Percentiles rank a stretch among this genome's conserved stretches.
Evolutionary conservation across 2,888 invertebrate genomes (phyloP).

Genomic region (Timema cristinae): DNA sequence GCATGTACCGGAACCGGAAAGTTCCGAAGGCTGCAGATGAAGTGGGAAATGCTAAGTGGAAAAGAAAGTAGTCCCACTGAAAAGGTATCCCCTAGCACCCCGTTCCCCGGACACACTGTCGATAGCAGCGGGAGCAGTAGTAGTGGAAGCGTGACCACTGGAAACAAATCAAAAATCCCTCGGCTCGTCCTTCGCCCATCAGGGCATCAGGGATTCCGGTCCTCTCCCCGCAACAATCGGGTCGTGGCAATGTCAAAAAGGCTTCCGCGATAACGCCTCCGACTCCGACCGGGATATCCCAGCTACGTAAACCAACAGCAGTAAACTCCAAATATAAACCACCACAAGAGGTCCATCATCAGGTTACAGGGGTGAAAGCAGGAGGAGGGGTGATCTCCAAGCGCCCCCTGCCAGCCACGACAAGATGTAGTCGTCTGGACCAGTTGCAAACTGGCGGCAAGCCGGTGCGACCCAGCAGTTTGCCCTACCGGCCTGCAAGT

Average conservation of each 20-base stretch:
- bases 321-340: slow-evolving; percentile 16
- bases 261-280: background rate
- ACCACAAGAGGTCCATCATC: background rate
- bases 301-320: slow-evolving; percentile 14
- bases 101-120: slow-evolving; percentile 11
- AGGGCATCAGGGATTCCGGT: slow-evolving; percentile 51
- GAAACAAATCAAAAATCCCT: slow-evolving; percentile 61
- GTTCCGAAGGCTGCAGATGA: slow-evolving; percentile 70
- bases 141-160: background rate
- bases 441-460: slow-evolving; percentile 16
- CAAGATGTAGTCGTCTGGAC: slow-evolving; percentile 21
- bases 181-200: slow-evolving; percentile 68
- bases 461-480: slow-evolving; percentile 56
- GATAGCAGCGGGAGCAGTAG: slow-evolving; percentile 20
- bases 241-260: background rate
- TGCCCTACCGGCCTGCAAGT: slow-evolving; percentile 59
- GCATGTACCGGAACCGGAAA: slow-evolving; percentile 54
- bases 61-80: slow-evolving; percentile 45
- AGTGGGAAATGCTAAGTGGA: slow-evolving; percentile 74
- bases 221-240: slow-evolving; percentile 35
- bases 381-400: slow-evolving; percentile 14
- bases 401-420: slow-evolving; percentile 12
- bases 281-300: slow-evolving; percentile 14
- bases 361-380: background rate
- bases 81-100: slow-evolving; percentile 24